Percentiles rank a stretch among this genome's conserved stretches.
These are phyloP conservation scores for Spodoptera exigua DNA, from an alignment of 2,888 invertebrate genomes.

Conservation along the genomic window DNA sequence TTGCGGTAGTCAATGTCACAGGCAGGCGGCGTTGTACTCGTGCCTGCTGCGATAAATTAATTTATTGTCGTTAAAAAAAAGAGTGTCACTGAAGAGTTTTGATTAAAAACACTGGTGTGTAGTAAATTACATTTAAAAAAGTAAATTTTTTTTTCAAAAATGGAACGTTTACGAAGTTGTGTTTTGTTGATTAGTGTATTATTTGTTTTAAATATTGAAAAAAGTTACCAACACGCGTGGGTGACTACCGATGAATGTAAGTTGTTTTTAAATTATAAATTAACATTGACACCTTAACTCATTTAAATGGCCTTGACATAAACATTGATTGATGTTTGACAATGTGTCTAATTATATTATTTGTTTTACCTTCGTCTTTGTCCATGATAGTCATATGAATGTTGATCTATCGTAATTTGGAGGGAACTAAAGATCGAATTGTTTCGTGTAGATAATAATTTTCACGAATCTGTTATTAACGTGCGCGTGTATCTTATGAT, in stretches of 20 bases:
- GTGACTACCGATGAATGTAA: slow-evolving; percentile 81
- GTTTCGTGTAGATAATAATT: slow-evolving; percentile 24
- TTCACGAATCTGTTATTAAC: neutral
- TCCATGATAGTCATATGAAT: slow-evolving; percentile 36
- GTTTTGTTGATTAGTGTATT: slow-evolving; percentile 43
- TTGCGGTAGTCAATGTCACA: slow-evolving; percentile 57
- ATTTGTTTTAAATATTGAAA: slow-evolving; percentile 47
- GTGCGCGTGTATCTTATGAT: neutral
- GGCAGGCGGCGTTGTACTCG: slow-evolving; percentile 46
- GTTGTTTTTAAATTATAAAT: slow-evolving; percentile 43
- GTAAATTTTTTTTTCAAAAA: slow-evolving; percentile 31
- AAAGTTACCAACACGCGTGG: slow-evolving; percentile 56
- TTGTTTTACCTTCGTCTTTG: slow-evolving; percentile 11
- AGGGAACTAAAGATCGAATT: slow-evolving; percentile 12
- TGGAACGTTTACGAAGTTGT: slow-evolving; percentile 30
- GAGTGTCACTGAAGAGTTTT: neutral
- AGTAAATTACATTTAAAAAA: neutral
- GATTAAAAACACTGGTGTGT: neutral
- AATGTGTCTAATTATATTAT: slow-evolving; percentile 5
- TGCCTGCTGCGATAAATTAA: slow-evolving; percentile 29
- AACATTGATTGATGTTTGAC: slow-evolving; percentile 1
- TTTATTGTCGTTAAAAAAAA: slow-evolving; percentile 3
- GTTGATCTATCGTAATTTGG: slow-evolving; percentile 30
- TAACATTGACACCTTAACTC: slow-evolving; percentile 13
- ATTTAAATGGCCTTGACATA: slow-evolving; percentile 21